Conservation (phyloP, 2,113 vertebrate genomes). For the Cygnus atratus region DNA sequence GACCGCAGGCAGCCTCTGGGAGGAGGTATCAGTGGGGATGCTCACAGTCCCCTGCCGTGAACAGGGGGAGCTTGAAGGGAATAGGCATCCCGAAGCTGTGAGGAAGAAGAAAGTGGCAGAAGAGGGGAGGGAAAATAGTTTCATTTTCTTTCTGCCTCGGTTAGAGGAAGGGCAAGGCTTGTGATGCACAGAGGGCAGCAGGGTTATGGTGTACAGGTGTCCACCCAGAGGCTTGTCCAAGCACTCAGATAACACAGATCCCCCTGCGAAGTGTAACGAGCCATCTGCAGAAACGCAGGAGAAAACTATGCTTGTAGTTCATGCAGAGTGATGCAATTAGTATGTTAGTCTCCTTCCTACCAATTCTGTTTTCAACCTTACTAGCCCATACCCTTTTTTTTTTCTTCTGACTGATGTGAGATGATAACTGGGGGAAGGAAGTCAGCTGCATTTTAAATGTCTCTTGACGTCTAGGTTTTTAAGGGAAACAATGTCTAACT, state of each 20-base stretch:
- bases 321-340: background rate
- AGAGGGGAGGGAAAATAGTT: background rate
- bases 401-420: background rate
- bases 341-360: background rate
- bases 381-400: background rate
- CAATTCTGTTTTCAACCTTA: background rate
- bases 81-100: rapidly evolving
- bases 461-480: background rate
- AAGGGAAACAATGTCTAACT: background rate
- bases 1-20: too few relatives aligned
- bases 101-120: background rate
- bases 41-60: too few relatives aligned
- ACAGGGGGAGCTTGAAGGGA: background rate
- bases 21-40: too few relatives aligned
- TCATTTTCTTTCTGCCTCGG: background rate
- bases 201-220: background rate
- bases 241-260: background rate
- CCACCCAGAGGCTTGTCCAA: rapidly evolving
- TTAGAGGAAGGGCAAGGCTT: background rate
- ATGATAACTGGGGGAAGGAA: background rate
- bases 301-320: background rate
- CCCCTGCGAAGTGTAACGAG: background rate
- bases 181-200: background rate
- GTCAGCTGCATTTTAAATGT: background rate
- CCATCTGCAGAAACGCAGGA: background rate